These are phyloP conservation scores for Vannuccia rotundouncinata DNA, from an alignment of 2,888 invertebrate species.

Conservation along the genomic window DNA sequence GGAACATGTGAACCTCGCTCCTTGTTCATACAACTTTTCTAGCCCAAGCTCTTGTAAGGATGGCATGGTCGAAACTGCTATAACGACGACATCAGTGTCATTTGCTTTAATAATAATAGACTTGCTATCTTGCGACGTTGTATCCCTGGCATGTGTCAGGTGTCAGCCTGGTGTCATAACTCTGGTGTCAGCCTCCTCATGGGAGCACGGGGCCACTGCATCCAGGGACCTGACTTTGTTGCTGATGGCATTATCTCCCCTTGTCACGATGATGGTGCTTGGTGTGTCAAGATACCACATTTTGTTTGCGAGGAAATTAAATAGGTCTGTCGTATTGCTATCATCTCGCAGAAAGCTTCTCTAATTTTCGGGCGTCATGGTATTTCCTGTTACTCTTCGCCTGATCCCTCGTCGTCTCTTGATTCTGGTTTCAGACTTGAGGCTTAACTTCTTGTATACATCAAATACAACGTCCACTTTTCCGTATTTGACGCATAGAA, in stretches of 20 bases:
- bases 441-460: constrained; percentile 32
- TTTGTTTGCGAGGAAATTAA: constrained; percentile 41
- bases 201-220: background rate
- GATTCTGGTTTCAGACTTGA: constrained; percentile 39
- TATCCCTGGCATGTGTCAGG: constrained; percentile 8
- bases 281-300: constrained; percentile 25
- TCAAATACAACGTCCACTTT: constrained; percentile 35
- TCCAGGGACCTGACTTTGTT: background rate
- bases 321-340: constrained; percentile 42
- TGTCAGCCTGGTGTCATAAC: too few relatives aligned
- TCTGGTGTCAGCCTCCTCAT: constrained; percentile 5
- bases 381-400: constrained; percentile 36
- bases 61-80: background rate
- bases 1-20: background rate
- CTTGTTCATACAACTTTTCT: background rate
- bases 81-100: background rate
- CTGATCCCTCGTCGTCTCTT: constrained; percentile 40
- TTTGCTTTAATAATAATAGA: constrained; percentile 11
- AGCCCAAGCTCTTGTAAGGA: constrained; percentile 2
- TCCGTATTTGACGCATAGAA: constrained; percentile 33
- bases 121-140: background rate
- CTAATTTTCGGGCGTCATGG: constrained; percentile 39
- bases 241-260: background rate
- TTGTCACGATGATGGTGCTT: constrained; percentile 36
- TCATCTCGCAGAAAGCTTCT: constrained; percentile 37